Conservation (phyloP, 2,888 invertebrate genomes). For the Priocnemis perturbator region DNA sequence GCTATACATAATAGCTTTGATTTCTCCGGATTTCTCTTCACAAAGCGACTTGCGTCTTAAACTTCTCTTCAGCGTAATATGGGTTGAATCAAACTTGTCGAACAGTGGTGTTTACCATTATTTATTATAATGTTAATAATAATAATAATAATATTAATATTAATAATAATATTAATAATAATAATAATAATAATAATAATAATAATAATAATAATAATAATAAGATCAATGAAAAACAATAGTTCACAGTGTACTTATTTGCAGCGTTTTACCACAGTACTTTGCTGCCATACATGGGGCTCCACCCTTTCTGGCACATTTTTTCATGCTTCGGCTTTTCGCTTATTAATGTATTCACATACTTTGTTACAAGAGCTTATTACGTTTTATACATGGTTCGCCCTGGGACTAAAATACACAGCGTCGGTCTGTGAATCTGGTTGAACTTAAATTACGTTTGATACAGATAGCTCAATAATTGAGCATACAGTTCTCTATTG, state of each 20-base stretch:
- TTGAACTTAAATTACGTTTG: slow-evolving; percentile 20
- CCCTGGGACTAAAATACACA: slow-evolving; percentile 53
- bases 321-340: slow-evolving; percentile 32
- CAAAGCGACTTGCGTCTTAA: too few species aligned
- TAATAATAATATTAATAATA: slow-evolving; percentile 42
- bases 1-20: too few species aligned
- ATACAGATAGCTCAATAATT: slow-evolving; percentile 4
- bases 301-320: slow-evolving; percentile 56
- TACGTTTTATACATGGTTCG: slow-evolving; percentile 52
- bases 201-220: slow-evolving; percentile 33
- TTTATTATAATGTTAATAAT: slow-evolving; percentile 48
- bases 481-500: slow-evolving; percentile 1
- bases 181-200: slow-evolving; percentile 49
- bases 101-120: slow-evolving; percentile 17
- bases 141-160: slow-evolving; percentile 38
- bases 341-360: slow-evolving; percentile 49
- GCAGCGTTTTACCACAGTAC: slow-evolving; percentile 25
- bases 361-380: slow-evolving; percentile 38
- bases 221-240: slow-evolving; percentile 49
- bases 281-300: slow-evolving; percentile 44
- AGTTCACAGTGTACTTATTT: slow-evolving; percentile 38
- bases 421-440: slow-evolving; percentile 40
- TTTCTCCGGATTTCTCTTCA: too few species aligned
- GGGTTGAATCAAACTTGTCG: too few species aligned
- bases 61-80: too few species aligned